These are phyloP conservation scores for Pterostichus niger DNA, from an alignment of 2,888 invertebrate species.

Conservation along the genomic window DNA sequence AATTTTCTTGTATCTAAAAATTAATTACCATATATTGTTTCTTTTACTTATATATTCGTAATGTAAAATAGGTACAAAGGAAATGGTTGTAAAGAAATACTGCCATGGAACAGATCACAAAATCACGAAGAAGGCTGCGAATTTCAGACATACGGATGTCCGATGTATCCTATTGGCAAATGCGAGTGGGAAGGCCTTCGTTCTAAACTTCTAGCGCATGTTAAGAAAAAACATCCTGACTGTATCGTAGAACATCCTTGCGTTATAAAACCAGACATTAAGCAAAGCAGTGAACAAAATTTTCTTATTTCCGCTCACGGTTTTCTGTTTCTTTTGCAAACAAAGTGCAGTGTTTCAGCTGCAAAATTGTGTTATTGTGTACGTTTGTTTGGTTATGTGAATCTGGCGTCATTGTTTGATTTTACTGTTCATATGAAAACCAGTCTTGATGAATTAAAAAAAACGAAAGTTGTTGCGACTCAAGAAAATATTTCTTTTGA, in stretches of 20 bases:
- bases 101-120: background rate
- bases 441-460: background rate
- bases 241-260: background rate
- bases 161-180: background rate
- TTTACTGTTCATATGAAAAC: constrained; percentile 1
- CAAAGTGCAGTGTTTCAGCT: background rate
- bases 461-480: background rate
- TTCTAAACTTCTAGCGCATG: background rate
- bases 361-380: constrained; percentile 8
- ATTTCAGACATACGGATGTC: background rate
- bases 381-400: background rate
- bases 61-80: background rate
- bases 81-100: background rate
- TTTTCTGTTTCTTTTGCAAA: background rate
- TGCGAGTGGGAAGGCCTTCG: background rate
- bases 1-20: no score
- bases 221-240: background rate
- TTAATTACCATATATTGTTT: no score
- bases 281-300: background rate
- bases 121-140: background rate
- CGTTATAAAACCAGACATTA: background rate
- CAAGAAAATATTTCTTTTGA: constrained; percentile 1
- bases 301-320: background rate
- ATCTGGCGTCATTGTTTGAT: background rate
- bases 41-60: no score